Conservation (phyloP, 1,140 invertebrate genomes). For the Apis laboriosa region DNA sequence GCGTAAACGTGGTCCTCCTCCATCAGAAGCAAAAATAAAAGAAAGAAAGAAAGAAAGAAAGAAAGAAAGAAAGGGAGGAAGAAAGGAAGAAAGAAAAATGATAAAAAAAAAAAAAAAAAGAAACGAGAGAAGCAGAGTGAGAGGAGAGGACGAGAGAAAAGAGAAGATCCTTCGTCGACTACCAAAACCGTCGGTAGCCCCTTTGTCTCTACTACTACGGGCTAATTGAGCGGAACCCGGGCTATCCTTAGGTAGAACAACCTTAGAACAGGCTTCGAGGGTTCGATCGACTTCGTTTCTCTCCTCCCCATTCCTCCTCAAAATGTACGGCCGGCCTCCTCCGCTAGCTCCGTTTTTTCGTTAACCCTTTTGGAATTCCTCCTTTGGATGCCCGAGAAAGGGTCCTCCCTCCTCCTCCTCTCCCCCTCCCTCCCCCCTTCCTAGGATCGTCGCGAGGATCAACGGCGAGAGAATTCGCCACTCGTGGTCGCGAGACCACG, state of each 20-base stretch:
- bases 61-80: not conserved
- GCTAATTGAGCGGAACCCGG: constrained; percentile 59
- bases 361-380: constrained; percentile 62
- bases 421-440: not conserved
- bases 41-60: constrained; percentile 2
- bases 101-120: not conserved
- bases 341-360: constrained; percentile 39
- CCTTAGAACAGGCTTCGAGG: not conserved
- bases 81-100: not conserved
- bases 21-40: not conserved
- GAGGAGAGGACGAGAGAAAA: not conserved
- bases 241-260: constrained; percentile 44
- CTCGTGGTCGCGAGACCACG: not conserved
- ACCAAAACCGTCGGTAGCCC: constrained; percentile 56
- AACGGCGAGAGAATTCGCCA: constrained; percentile 8
- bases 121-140: not conserved
- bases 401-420: not conserved
- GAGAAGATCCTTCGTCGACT: constrained; percentile 23
- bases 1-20: constrained; percentile 4
- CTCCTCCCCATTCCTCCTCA: constrained; percentile 20
- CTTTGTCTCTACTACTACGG: constrained; percentile 56
- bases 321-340: constrained; percentile 31
- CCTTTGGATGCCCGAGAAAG: not conserved
- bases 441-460: constrained; percentile 10
- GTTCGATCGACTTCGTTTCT: constrained; percentile 22